These are phyloP conservation scores for Eupithecia subumbrata DNA, from an alignment of 2,888 invertebrate genomes.

Conservation along the genomic window DNA sequence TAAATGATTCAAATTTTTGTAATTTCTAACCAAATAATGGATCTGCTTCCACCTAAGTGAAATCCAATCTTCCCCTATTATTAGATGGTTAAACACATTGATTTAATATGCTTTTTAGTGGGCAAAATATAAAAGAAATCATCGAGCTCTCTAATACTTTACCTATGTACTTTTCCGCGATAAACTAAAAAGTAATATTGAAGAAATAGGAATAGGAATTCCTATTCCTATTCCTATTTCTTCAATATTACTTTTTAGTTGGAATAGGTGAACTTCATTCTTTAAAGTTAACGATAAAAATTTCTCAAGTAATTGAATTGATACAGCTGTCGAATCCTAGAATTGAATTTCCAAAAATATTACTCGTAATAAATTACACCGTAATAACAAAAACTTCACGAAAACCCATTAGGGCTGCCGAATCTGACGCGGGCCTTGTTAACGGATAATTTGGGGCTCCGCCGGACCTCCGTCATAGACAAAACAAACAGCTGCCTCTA, in stretches of 20 bases:
- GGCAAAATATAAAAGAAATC: neutral
- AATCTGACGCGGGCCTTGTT: constrained; percentile 84
- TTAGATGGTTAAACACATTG: neutral
- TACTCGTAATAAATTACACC: constrained; percentile 79
- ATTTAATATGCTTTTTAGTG: neutral
- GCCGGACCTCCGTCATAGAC: constrained; percentile 82
- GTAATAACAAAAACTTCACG: constrained; percentile 81
- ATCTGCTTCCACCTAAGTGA: neutral
- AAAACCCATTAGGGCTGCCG: constrained; percentile 84
- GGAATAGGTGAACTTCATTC: neutral
- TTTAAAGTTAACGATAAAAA: constrained; percentile 12
- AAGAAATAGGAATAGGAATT: too few species aligned
- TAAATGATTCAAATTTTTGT: neutral
- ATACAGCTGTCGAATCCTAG: constrained; percentile 74
- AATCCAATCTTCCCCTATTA: neutral
- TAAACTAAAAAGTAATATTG: neutral
- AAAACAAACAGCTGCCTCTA: constrained; percentile 82
- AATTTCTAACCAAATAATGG: neutral
- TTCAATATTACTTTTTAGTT: too few species aligned
- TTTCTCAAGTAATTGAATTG: constrained; percentile 70
- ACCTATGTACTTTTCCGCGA: neutral
- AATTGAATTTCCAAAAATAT: constrained; percentile 72
- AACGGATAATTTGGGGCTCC: constrained; percentile 79
- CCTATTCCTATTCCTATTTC: too few species aligned
- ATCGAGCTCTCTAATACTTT: neutral